Evolutionary conservation across 2,797 vertebrate genomes (phyloP).

Genomic region (Brachymystax lenok): DNA sequence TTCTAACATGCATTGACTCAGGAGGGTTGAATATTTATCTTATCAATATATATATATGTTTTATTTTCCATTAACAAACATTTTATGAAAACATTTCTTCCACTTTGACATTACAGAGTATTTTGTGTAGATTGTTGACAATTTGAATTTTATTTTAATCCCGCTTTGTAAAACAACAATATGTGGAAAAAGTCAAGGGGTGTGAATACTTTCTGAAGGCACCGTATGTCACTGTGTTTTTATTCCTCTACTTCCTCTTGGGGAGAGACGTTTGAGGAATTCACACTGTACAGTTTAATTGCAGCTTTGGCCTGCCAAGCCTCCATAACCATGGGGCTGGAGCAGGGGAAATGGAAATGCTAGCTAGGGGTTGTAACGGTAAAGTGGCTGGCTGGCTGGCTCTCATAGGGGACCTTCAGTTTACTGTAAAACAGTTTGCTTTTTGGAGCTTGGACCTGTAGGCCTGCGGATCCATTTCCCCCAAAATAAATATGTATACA

Average conservation of each 20-base stretch:
- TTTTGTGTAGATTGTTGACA: too few species aligned
- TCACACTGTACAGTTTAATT: slow-evolving; percentile 52
- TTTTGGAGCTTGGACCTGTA: slow-evolving; percentile 5
- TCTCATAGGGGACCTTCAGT: slow-evolving; percentile 19
- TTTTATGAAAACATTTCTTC: too few species aligned
- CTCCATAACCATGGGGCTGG: slow-evolving; percentile 26
- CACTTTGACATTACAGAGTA: neutral
- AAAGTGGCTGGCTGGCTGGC: slow-evolving; percentile 8
- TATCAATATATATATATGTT: slow-evolving; percentile 2
- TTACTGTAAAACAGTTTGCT: slow-evolving; percentile 11
- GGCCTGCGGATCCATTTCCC: too few species aligned
- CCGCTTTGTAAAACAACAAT: too few species aligned
- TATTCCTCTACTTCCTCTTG: slow-evolving; percentile 30
- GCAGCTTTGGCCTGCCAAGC: slow-evolving; percentile 46
- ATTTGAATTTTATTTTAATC: too few species aligned
- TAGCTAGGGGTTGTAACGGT: slow-evolving; percentile 34
- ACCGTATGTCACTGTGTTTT: slow-evolving; percentile 24
- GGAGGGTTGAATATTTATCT: too few species aligned
- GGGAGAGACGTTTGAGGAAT: slow-evolving; percentile 37
- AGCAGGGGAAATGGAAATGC: slow-evolving; percentile 38
- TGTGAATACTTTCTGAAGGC: too few species aligned
- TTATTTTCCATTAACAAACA: too few species aligned
- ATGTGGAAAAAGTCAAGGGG: too few species aligned
- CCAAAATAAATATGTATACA: too few species aligned
- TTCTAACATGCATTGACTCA: too few species aligned